Evolutionary conservation across 2,888 invertebrate species (phyloP), one percentile per base, ranked within the genome.

Genomic region (Orchesellides sinensis): DNA sequence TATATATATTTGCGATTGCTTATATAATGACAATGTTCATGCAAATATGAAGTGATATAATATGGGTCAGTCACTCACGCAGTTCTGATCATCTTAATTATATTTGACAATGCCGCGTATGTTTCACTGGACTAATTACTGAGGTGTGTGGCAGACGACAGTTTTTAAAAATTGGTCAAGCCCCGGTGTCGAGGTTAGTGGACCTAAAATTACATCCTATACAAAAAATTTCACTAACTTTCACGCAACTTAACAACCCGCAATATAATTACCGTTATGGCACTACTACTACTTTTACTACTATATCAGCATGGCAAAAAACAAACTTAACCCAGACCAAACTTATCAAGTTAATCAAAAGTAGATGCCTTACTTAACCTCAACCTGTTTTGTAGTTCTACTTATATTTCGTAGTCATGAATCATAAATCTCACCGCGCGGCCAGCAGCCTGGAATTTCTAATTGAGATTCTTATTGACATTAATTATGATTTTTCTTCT

Each of bases 151-250:
- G 49, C 65, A n/a, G n/a, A n/a, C 61, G 49, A 54, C 52, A 23
- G 65, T 52, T 52, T 45, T 23, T 32, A 2, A 40, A 65, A 19
- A 35, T 40, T 45, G 35, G 12, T 25, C 35, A 75, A 75, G 74
- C 59, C 32, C 79, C 79, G 79, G 79, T 80, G 63, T 72, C 80
- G 80, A 80, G 80, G 80, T 80, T 80, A 80, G 80, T 80, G 27
- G 70, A 70, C 52, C 40, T 29, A 6, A 17, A 29, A 12, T 10
- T 61, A 32, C 21, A 19, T 35, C 21, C 6, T 32, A 12, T 27
- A 21, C 2, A 4, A 56, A 56, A 27, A 3, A 6, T 19, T 61
- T 61, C 32, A 17, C 40, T 40, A 40, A 40, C 40, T n/a, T 40
- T 10, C 10, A 40, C 2, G 2, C 2, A 35, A 10, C 61, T 21